phyloP scores from a whole-genome alignment of 92 coral and sea anemone genomes.

The Micromussa lordhowensis region DNA sequence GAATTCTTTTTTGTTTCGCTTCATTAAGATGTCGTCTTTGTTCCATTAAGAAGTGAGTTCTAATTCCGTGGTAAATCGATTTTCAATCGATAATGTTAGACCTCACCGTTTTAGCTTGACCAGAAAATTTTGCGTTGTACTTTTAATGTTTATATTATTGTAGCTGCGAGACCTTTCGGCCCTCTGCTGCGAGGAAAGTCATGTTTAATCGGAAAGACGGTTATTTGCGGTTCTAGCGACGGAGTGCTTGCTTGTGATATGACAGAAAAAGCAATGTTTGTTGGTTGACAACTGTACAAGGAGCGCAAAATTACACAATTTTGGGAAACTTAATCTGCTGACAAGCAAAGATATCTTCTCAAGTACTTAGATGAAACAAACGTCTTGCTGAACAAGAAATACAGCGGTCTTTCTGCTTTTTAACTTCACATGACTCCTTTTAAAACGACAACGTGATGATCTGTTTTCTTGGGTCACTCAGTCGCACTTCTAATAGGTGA shows the following conservation, averaged over 20 bases:
- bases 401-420: background rate
- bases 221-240: background rate
- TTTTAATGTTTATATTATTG: background rate
- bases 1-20: constrained; percentile 39
- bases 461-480: no score
- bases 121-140: background rate
- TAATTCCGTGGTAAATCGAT: constrained; percentile 14
- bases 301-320: background rate
- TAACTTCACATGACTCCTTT: background rate
- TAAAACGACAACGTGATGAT: background rate
- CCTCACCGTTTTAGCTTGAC: constrained; percentile 4
- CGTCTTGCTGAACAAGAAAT: background rate
- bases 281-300: background rate
- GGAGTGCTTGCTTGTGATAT: background rate
- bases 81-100: constrained; percentile 16
- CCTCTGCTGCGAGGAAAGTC: background rate
- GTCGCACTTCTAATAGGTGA: background rate
- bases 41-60: constrained; percentile 17
- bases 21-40: constrained; percentile 45
- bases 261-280: background rate
- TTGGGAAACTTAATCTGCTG: background rate
- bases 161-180: background rate
- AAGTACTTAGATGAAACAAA: background rate
- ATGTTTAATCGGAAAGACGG: background rate
- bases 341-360: background rate